phyloP scores from a whole-genome alignment of 2,797 vertebrate genomes.

The Hoplostethus atlanticus region DNA sequence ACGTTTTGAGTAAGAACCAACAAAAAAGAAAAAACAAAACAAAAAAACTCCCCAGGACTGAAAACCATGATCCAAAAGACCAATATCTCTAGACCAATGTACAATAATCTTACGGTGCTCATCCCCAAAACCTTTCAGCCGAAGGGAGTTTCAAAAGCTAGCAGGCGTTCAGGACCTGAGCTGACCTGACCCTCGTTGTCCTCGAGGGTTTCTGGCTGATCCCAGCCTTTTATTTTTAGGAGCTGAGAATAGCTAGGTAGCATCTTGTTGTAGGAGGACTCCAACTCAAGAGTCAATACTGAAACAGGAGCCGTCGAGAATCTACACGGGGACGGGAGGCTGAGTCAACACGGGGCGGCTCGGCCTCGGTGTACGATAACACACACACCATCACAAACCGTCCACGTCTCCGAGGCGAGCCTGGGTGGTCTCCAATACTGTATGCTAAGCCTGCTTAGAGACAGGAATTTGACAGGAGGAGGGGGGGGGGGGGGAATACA shows the following conservation, averaged over 20 bases:
- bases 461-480: constrained; percentile 73
- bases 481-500: constrained; percentile 36
- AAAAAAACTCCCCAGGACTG: too few species aligned
- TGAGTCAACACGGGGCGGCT: constrained; percentile 69
- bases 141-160: not conserved
- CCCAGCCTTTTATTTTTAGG: constrained; percentile 43
- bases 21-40: too few species aligned
- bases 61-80: not conserved
- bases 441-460: constrained; percentile 69
- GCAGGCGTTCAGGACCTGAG: not conserved
- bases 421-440: constrained; percentile 58
- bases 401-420: constrained; percentile 6
- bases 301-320: constrained; percentile 68
- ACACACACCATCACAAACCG: constrained; percentile 67
- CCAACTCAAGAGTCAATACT: constrained; percentile 69
- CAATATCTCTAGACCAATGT: too few species aligned
- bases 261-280: constrained; percentile 46
- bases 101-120: not conserved
- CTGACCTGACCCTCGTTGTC: constrained; percentile 52
- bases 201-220: constrained; percentile 63
- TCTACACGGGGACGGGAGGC: constrained; percentile 56
- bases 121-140: not conserved
- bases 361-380: constrained; percentile 68
- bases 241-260: constrained; percentile 55
- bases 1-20: too few species aligned